Evolutionary conservation across 23 tunicate species (phyloP).

Genomic region (Trididemnum miniatum): DNA sequence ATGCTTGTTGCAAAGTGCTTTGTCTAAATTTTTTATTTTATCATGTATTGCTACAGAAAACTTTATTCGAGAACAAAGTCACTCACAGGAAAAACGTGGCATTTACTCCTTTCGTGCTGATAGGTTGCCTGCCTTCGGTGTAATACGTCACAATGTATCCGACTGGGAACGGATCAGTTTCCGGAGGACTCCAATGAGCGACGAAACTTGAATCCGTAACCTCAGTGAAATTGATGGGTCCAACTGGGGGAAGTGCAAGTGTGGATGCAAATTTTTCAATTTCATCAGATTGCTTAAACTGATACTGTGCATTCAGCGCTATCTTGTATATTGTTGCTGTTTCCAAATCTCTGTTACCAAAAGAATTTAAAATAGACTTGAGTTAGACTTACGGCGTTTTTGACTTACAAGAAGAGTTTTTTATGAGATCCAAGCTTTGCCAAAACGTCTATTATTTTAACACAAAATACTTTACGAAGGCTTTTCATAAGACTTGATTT

Average conservation of each 20-base stretch:
- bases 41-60: background rate
- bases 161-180: constrained; percentile 30
- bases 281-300: background rate
- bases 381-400: no score
- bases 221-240: constrained; percentile 55
- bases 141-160: constrained; percentile 64
- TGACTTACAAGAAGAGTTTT: no score
- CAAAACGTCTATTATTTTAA: no score
- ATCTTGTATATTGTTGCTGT: constrained; percentile 58
- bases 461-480: no score
- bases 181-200: constrained; percentile 56
- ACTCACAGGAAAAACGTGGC: constrained; percentile 13
- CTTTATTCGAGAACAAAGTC: no score
- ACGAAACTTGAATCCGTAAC: constrained; percentile 51
- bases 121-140: background rate
- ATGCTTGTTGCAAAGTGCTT: no score
- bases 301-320: constrained; percentile 35
- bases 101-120: constrained; percentile 23
- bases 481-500: no score
- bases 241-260: constrained; percentile 57
- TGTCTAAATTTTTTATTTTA: no score
- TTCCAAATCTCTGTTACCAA: constrained; percentile 41
- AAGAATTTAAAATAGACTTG: no score
- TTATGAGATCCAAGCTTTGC: no score
- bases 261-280: constrained; percentile 34